phyloP scores from a whole-genome alignment of 2,113 vertebrate genomes.

The Neogale vison region DNA sequence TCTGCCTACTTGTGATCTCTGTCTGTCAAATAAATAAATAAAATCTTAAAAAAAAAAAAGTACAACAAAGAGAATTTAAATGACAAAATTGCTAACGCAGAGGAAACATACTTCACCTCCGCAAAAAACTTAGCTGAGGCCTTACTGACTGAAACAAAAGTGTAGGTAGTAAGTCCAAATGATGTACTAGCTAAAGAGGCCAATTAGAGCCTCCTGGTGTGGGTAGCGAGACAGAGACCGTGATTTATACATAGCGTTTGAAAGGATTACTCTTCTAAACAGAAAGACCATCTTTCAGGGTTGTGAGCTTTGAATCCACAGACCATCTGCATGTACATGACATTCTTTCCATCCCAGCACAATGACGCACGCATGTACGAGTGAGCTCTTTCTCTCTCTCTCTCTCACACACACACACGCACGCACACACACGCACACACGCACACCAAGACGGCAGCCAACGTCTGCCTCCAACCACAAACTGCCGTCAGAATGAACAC shows the following conservation, averaged over 20 bases:
- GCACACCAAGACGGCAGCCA: not conserved
- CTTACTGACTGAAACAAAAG: not conserved
- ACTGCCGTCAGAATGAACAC: not conserved
- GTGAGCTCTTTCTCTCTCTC: too few relatives aligned
- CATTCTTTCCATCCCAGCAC: not conserved
- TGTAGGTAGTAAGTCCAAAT: not conserved
- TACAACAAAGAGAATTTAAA: not conserved
- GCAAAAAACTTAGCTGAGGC: not conserved
- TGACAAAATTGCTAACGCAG: not conserved
- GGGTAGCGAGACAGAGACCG: not conserved
- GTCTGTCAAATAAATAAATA: too few relatives aligned
- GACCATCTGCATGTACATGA: not conserved
- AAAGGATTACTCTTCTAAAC: not conserved
- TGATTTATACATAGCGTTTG: not conserved
- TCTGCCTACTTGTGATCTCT: too few relatives aligned
- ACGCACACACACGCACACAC: not conserved
- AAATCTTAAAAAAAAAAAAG: not conserved
- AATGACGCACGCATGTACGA: fast-evolving
- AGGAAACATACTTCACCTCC: not conserved
- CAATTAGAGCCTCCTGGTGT: not conserved
- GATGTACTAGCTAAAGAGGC: not conserved
- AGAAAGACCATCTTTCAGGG: not conserved
- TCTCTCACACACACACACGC: too few relatives aligned
- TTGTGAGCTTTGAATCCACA: not conserved
- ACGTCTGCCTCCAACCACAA: not conserved